These are phyloP conservation scores for Unio pictorum DNA, from an alignment of 2,888 invertebrate species.

Conservation along the genomic window DNA sequence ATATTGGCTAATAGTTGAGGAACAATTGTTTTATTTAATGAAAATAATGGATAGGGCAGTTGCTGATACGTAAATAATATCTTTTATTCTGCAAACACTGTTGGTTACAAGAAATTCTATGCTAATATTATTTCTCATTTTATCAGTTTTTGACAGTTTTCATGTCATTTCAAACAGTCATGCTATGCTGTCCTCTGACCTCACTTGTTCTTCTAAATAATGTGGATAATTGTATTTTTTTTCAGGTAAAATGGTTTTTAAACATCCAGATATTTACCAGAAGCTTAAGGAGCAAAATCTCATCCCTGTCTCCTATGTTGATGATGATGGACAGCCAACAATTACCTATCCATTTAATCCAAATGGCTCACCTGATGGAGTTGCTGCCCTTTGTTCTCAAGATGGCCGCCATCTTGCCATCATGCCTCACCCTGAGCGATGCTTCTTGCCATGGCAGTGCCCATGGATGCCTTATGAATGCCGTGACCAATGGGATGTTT, in stretches of 20 bases:
- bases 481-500: slow-evolving; percentile 72
- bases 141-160: not conserved
- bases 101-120: not conserved
- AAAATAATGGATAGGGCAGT: not conserved
- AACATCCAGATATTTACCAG: slow-evolving; percentile 64
- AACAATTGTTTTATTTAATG: no score
- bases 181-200: not conserved
- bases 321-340: slow-evolving; percentile 80
- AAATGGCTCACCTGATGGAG: slow-evolving; percentile 77
- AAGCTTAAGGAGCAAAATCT: slow-evolving; percentile 75
- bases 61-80: not conserved
- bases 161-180: not conserved
- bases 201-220: not conserved
- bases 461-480: slow-evolving; percentile 66
- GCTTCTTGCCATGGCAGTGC: slow-evolving; percentile 92
- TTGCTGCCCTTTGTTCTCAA: slow-evolving; percentile 90
- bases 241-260: slow-evolving; percentile 73
- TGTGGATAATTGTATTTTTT: slow-evolving; percentile 3
- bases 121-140: not conserved
- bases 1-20: no score
- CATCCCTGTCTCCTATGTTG: slow-evolving; percentile 86
- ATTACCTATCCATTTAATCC: slow-evolving; percentile 92
- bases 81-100: not conserved
- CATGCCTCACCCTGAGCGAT: slow-evolving; percentile 99
- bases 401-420: slow-evolving; percentile 96